These are phyloP conservation scores for Schizopygopsis pylzovi DNA, from an alignment of 2,797 vertebrate genomes.

Conservation along the genomic window DNA sequence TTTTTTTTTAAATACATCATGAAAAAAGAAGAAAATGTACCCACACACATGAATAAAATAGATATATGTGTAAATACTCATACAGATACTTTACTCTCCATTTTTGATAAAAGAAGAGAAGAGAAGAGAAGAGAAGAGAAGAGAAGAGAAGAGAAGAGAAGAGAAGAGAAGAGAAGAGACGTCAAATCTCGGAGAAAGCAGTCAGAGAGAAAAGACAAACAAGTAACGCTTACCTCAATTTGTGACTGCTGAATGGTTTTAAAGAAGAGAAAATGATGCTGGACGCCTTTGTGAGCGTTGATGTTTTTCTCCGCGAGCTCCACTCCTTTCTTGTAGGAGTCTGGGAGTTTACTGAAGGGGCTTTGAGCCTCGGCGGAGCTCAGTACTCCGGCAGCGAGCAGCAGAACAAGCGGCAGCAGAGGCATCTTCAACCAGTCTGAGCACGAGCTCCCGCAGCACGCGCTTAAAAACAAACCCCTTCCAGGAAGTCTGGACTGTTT, in stretches of 20 bases:
- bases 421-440: constrained; percentile 69
- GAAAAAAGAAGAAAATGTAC: too few species aligned
- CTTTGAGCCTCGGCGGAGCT: constrained; percentile 49
- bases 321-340: constrained; percentile 67
- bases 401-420: constrained; percentile 60
- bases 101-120: too few species aligned
- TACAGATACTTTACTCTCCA: too few species aligned
- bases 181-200: background rate
- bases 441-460: background rate
- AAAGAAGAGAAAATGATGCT: constrained; percentile 74
- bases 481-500: constrained; percentile 5
- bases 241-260: constrained; percentile 65
- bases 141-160: too few species aligned
- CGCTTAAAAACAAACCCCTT: background rate
- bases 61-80: too few species aligned
- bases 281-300: constrained; percentile 55
- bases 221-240: constrained; percentile 64
- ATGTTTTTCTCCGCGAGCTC: constrained; percentile 69
- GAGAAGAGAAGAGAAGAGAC: too few species aligned
- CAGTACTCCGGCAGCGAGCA: constrained; percentile 59
- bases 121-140: too few species aligned
- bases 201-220: background rate
- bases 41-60: too few species aligned
- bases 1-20: too few species aligned
- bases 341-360: constrained; percentile 49